These are phyloP conservation scores for Numida meleagris DNA, from an alignment of 2,113 vertebrate species.

Conservation along the genomic window DNA sequence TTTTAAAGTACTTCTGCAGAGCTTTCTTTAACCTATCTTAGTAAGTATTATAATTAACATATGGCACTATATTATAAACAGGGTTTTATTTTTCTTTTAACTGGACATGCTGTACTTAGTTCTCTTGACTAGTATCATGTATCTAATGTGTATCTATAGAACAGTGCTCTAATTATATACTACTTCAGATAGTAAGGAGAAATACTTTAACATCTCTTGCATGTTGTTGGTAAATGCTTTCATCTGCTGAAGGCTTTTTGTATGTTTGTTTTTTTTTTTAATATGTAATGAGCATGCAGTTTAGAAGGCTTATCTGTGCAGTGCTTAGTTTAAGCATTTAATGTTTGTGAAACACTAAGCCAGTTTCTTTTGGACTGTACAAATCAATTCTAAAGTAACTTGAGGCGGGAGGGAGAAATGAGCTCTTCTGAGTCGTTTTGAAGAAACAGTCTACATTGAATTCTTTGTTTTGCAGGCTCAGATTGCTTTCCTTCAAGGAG, in stretches of 20 bases:
- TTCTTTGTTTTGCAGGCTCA: conserved; percentile 79
- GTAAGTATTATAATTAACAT: background rate
- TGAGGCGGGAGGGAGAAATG: background rate
- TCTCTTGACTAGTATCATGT: background rate
- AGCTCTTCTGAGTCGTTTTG: background rate
- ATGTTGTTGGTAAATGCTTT: background rate
- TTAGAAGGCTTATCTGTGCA: background rate
- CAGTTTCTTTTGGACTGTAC: background rate
- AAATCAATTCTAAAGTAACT: background rate
- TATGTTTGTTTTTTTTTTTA: background rate
- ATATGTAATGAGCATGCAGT: background rate
- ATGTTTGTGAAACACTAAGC: background rate
- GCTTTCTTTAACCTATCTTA: conserved; percentile 18
- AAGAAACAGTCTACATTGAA: conserved; percentile 29
- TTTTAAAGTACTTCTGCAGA: conserved; percentile 25
- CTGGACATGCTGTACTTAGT: background rate
- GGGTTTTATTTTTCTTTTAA: conserved; percentile 4
- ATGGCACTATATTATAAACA: background rate
- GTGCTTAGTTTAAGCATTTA: background rate
- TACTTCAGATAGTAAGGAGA: background rate
- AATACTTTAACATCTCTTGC: background rate
- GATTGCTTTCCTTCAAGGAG: conserved; percentile 87
- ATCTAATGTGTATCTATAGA: background rate
- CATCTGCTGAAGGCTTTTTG: conserved; percentile 1
- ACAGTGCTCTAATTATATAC: background rate